A percentile compares a stretch with the other conserved stretches of the same genome.
These are phyloP conservation scores for Coelinius sp. DNA, from an alignment of 2,888 invertebrate species.

Conservation along the genomic window DNA sequence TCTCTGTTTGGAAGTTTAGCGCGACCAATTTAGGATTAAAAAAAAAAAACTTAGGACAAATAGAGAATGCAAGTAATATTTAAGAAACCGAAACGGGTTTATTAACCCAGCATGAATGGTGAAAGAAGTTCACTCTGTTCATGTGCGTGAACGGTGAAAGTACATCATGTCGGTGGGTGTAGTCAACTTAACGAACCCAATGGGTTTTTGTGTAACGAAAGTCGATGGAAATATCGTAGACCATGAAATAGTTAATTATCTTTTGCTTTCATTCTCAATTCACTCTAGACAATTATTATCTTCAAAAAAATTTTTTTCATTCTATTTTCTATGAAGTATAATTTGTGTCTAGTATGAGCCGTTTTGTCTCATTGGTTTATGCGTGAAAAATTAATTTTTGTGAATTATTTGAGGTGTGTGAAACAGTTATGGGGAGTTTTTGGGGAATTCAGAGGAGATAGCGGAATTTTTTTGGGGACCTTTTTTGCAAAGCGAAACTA, in stretches of 20 bases:
- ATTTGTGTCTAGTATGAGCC: too few species aligned
- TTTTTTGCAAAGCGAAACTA: too few species aligned
- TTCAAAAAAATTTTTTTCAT: too few species aligned
- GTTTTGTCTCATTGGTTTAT: too few species aligned
- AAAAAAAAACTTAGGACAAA: background rate
- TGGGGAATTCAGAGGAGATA: too few species aligned
- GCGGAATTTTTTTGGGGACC: too few species aligned
- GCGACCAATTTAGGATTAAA: background rate
- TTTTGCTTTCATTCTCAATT: background rate
- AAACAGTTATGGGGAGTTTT: too few species aligned
- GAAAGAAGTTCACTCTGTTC: slow-evolving; percentile 38
- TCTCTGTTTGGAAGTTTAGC: too few species aligned
- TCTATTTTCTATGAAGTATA: too few species aligned
- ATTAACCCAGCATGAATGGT: slow-evolving; percentile 17
- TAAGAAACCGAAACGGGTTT: slow-evolving; percentile 17
- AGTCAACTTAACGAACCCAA: slow-evolving; percentile 25
- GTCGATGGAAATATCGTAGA: background rate
- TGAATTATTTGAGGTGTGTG: too few species aligned
- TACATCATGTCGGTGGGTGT: slow-evolving; percentile 26
- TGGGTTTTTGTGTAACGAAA: slow-evolving; percentile 4
- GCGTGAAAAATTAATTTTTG: too few species aligned
- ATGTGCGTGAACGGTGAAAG: slow-evolving; percentile 42
- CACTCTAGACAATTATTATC: too few species aligned
- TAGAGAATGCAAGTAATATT: slow-evolving; percentile 19
- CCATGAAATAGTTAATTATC: background rate